Evolutionary conservation across 2,888 invertebrate genomes (phyloP).

Genomic region (Osmoderma eremita): DNA sequence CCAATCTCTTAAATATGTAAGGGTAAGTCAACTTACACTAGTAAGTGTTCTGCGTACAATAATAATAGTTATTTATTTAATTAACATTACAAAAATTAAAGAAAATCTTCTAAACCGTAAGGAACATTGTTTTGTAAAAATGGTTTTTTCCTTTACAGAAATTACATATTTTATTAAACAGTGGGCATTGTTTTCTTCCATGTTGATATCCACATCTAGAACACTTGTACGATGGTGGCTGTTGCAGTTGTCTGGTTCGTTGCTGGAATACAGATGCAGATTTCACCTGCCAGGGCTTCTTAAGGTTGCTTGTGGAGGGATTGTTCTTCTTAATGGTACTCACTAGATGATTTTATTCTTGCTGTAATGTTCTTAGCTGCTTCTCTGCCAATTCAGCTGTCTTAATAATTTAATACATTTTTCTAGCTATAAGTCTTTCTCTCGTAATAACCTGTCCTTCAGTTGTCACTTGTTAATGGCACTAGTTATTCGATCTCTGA

Average conservation of each 20-base stretch:
- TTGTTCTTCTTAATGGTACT: too few relatives aligned
- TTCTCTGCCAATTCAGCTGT: neutral
- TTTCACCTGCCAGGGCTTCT: too few relatives aligned
- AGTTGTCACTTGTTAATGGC: neutral
- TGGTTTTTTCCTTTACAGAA: neutral
- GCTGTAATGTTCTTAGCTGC: neutral
- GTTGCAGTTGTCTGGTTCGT: neutral
- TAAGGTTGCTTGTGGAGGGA: too few relatives aligned
- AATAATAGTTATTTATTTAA: too few relatives aligned
- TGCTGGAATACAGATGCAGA: too few relatives aligned
- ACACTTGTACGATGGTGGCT: neutral
- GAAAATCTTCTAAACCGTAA: too few relatives aligned
- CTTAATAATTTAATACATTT: neutral
- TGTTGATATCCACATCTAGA: neutral
- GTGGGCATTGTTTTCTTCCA: neutral
- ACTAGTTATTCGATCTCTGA: neutral
- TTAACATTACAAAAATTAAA: too few relatives aligned
- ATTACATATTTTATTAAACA: neutral
- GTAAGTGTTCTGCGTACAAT: too few relatives aligned
- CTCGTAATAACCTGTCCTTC: conserved; percentile 4
- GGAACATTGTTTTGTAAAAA: too few relatives aligned
- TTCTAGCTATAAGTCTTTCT: neutral
- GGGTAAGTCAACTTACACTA: too few relatives aligned
- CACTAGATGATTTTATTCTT: neutral
- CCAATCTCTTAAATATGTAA: too few relatives aligned